These are phyloP conservation scores for Perdita meconis DNA, from an alignment of 2,888 invertebrate genomes.

Conservation along the genomic window DNA sequence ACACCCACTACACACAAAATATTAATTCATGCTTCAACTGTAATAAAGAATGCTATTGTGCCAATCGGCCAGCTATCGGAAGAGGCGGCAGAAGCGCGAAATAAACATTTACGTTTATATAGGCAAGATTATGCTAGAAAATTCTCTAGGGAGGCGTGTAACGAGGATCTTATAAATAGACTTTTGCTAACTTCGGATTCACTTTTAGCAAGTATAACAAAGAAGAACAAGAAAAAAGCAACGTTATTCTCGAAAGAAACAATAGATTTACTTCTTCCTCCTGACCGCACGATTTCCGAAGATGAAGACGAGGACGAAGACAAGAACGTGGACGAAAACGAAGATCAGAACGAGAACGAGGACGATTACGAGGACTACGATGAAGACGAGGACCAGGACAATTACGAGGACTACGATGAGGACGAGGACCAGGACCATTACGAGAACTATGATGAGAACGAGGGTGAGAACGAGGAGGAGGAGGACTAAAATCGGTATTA, in stretches of 20 bases:
- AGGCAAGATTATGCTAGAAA: conserved; percentile 46
- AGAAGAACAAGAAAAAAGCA: not conserved
- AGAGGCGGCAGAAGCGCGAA: conserved; percentile 60
- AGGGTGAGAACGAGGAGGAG: no score
- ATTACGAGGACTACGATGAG: no score
- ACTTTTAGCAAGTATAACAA: not conserved
- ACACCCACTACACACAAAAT: conserved; percentile 67
- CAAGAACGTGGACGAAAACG: not conserved
- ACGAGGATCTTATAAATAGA: conserved; percentile 16
- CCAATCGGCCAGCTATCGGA: conserved; percentile 59
- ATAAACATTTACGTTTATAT: conserved; percentile 57
- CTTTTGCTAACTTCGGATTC: not conserved
- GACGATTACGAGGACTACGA: no score
- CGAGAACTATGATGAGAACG: no score
- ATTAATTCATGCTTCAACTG: conserved; percentile 60
- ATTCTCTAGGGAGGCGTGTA: conserved; percentile 5
- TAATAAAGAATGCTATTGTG: conserved; percentile 50
- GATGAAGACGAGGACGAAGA: not conserved
- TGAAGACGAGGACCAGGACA: no score
- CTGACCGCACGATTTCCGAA: not conserved
- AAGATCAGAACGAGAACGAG: not conserved
- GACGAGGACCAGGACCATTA: no score
- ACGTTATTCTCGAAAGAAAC: not conserved
- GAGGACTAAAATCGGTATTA: no score
- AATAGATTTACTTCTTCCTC: not conserved